Evolutionary conservation across 1,140 invertebrate species (phyloP).

Genomic region (Drosophila kurseongensis): DNA sequence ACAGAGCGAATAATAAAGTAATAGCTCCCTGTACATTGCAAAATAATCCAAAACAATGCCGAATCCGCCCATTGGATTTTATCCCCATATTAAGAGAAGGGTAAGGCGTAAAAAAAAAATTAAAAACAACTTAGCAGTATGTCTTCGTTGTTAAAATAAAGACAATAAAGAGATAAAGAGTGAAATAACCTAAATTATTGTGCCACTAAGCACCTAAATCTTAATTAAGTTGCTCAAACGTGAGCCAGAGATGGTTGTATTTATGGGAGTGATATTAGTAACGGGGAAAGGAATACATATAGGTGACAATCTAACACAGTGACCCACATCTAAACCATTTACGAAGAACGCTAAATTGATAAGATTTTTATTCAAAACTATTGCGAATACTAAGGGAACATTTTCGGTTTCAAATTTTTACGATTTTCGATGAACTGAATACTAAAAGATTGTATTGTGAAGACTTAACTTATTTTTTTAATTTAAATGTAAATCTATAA

Average conservation of each 20-base stretch:
- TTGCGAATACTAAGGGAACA: background rate
- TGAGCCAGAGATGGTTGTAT: background rate
- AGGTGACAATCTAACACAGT: slow-evolving; percentile 4
- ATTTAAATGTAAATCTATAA: too few relatives aligned
- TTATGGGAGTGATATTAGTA: slow-evolving; percentile 1
- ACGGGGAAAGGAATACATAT: background rate
- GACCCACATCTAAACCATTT: slow-evolving; percentile 3
- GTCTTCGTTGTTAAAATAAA: background rate
- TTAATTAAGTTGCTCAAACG: slow-evolving; percentile 10
- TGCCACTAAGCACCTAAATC: background rate
- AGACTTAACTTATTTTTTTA: too few relatives aligned
- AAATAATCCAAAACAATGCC: slow-evolving; percentile 52
- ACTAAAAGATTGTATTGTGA: too few relatives aligned
- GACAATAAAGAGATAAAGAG: background rate
- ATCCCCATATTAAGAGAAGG: slow-evolving; percentile 72
- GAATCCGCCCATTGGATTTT: slow-evolving; percentile 74
- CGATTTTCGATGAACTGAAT: too few relatives aligned
- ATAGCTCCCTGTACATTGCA: background rate
- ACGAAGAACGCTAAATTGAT: background rate
- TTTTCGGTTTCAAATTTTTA: too few relatives aligned
- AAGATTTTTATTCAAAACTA: background rate
- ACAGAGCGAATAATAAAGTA: background rate
- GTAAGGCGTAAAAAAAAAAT: slow-evolving; percentile 47
- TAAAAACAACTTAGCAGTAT: background rate
- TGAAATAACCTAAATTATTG: background rate